phyloP scores from a whole-genome alignment of 2,113 vertebrate genomes.

The Chitala chitala region DNA sequence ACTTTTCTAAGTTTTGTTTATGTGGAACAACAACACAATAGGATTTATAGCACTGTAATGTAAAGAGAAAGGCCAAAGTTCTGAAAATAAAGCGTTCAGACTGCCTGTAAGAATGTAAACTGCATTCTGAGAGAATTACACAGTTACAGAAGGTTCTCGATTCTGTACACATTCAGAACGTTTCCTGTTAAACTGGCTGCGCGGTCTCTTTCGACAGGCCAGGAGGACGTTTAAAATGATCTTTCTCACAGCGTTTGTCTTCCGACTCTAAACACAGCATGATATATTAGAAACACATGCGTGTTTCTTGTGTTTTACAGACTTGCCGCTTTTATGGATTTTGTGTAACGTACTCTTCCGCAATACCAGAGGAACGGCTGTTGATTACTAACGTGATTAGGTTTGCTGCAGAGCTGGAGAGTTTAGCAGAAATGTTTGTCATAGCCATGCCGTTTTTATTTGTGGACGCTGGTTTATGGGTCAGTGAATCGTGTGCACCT shows the following conservation, averaged over 20 bases:
- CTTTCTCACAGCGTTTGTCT: slow-evolving; percentile 25
- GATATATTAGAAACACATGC: not conserved
- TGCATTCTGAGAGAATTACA: slow-evolving; percentile 54
- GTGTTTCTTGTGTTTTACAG: not conserved
- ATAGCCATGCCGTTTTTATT: not conserved
- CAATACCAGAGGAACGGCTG: too few species aligned
- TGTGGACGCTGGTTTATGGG: not conserved
- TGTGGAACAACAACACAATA: slow-evolving; percentile 73
- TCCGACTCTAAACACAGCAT: not conserved
- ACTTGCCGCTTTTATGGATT: not conserved
- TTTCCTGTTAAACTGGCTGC: slow-evolving; percentile 51
- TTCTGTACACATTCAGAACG: slow-evolving; percentile 39
- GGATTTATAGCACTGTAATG: slow-evolving; percentile 81
- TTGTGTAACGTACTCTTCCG: not conserved
- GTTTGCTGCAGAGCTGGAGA: too few species aligned
- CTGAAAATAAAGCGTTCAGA: slow-evolving; percentile 52
- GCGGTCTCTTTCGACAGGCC: slow-evolving; percentile 47
- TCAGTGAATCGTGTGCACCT: not conserved
- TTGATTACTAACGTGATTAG: too few species aligned
- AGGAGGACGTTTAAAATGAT: slow-evolving; percentile 56
- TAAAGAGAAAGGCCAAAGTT: slow-evolving; percentile 63
- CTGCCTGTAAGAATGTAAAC: slow-evolving; percentile 62
- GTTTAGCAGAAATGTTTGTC: not conserved
- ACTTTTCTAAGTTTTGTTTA: slow-evolving; percentile 86
- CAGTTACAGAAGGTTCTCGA: slow-evolving; percentile 56